Percentiles rank a stretch among this genome's conserved stretches.
Conservation (phyloP, 2,888 invertebrate species). For the Zaprionus obscuricornis region DNA sequence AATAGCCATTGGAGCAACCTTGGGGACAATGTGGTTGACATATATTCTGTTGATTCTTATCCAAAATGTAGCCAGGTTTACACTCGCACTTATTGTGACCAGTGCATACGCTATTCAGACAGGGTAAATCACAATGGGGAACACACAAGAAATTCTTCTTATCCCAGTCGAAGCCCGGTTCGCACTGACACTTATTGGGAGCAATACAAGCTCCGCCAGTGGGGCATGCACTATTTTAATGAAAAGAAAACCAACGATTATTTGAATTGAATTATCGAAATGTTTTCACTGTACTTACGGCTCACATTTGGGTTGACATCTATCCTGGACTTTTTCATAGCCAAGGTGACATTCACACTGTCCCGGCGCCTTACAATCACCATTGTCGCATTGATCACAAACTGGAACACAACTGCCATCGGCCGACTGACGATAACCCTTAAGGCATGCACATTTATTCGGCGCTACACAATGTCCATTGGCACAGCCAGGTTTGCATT, state of each 20-base stretch:
- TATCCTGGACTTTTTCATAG: slow-evolving; percentile 83
- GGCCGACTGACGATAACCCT: slow-evolving; percentile 67
- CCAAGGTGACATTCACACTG: slow-evolving; percentile 86
- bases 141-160: slow-evolving; percentile 83
- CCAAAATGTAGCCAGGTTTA: slow-evolving; percentile 84
- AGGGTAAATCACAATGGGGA: slow-evolving; percentile 86
- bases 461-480: slow-evolving; percentile 75
- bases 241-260: neutral
- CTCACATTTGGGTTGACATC: slow-evolving; percentile 81
- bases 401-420: slow-evolving; percentile 81
- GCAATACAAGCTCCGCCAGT: slow-evolving; percentile 83
- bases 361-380: slow-evolving; percentile 86
- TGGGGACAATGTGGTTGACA: slow-evolving; percentile 87
- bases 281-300: slow-evolving; percentile 69
- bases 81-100: slow-evolving; percentile 86
- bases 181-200: slow-evolving; percentile 82
- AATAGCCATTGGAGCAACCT: slow-evolving; percentile 90
- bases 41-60: slow-evolving; percentile 82
- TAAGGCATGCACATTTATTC: slow-evolving; percentile 75
- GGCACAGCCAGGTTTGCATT: slow-evolving; percentile 79
- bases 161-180: slow-evolving; percentile 73
- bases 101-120: slow-evolving; percentile 89
- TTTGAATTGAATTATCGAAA: neutral
- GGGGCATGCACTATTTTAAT: slow-evolving; percentile 78
- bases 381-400: slow-evolving; percentile 84